Conservation (phyloP, 1,140 invertebrate species). For the Drosophila trapezifrons region DNA sequence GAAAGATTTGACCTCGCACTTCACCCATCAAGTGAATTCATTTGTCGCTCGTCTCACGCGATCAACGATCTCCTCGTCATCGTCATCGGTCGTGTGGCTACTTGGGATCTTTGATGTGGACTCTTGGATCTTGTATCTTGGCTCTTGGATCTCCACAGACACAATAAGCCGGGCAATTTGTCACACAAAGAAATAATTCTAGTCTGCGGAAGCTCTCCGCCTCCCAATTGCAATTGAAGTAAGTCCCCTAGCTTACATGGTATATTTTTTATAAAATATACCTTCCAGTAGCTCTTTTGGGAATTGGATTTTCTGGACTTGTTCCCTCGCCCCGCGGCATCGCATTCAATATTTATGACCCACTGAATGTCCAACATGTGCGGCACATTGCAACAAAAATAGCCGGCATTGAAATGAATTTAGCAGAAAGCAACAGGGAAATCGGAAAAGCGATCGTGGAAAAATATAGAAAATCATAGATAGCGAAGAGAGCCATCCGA, state of each 20-base stretch:
- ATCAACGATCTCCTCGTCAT: conserved; percentile 34
- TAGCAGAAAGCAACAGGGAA: conserved; percentile 41
- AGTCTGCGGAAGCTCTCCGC: conserved; percentile 55
- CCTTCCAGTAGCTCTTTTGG: conserved; percentile 11
- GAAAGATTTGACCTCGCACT: conserved; percentile 81
- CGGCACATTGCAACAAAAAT: conserved; percentile 56
- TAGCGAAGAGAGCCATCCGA: conserved; percentile 36
- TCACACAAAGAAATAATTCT: conserved; percentile 77
- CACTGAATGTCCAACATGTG: conserved; percentile 54
- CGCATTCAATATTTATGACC: conserved; percentile 51
- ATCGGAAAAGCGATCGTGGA: conserved; percentile 26
- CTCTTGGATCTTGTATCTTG: conserved; percentile 15
- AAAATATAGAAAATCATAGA: conserved; percentile 17
- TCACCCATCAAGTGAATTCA: conserved; percentile 82
- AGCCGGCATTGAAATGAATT: conserved; percentile 74
- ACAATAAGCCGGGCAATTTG: conserved; percentile 57
- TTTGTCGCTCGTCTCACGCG: conserved; percentile 44
- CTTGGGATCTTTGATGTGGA: too few species aligned
- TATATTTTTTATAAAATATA: background rate
- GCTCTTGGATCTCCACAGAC: conserved; percentile 1
- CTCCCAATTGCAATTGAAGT: conserved; percentile 59
- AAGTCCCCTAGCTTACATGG: conserved; percentile 11
- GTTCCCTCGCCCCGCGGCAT: background rate
- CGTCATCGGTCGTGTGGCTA: conserved; percentile 33
- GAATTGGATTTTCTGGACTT: conserved; percentile 11